phyloP scores from a whole-genome alignment of 1,140 invertebrate genomes.

The Listronotus oregonensis region DNA sequence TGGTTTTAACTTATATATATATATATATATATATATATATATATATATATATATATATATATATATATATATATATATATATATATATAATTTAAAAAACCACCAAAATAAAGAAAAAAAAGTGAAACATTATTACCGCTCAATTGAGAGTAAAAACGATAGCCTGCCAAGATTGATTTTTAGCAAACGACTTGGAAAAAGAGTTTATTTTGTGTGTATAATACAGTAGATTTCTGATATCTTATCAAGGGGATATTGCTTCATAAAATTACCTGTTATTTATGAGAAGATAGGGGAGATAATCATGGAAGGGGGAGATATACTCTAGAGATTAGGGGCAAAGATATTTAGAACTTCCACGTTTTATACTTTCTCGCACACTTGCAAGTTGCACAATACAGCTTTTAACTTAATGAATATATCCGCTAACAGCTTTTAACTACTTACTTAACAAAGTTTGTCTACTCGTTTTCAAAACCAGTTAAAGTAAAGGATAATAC shows the following conservation, averaged over 20 bases:
- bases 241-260: conserved; percentile 24
- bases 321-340: conserved; percentile 19
- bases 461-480: not conserved
- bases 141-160: not conserved
- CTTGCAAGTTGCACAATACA: conserved; percentile 10
- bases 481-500: no score
- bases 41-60: no score
- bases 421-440: conserved; percentile 19
- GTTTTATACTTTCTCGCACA: conserved; percentile 13
- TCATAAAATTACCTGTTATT: conserved; percentile 33
- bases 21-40: no score
- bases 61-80: no score
- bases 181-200: conserved; percentile 20
- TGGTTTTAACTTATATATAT: no score
- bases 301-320: conserved; percentile 26
- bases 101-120: no score
- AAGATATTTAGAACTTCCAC: conserved; percentile 24
- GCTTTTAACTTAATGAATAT: conserved; percentile 28
- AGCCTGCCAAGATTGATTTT: conserved; percentile 9
- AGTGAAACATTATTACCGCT: no score
- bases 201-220: conserved; percentile 16
- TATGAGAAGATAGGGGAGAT: conserved; percentile 26
- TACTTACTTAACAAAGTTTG: conserved; percentile 14
- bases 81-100: no score
- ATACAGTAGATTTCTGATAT: conserved; percentile 13